Evolutionary conservation across 2,797 vertebrate species (phyloP).

Genomic region (Cichlasoma orientale): DNA sequence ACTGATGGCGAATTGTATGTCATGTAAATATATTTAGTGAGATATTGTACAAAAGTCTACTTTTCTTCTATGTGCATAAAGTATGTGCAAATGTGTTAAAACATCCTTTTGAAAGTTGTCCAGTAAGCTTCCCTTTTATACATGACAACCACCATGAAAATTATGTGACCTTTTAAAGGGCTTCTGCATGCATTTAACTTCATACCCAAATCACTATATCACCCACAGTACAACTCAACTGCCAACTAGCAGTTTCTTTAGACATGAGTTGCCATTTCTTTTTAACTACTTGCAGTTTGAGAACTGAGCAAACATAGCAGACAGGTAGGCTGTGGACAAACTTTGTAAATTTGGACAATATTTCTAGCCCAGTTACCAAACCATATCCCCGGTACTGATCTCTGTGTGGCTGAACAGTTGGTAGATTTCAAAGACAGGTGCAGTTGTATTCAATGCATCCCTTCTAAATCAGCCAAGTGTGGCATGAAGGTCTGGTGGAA

Average conservation of each 20-base stretch:
- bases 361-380: too few species aligned
- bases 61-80: conserved; percentile 81
- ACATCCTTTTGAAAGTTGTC: conserved; percentile 56
- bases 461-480: background rate
- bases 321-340: too few species aligned
- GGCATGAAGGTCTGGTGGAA: background rate
- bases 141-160: background rate
- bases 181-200: background rate
- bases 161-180: background rate
- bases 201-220: background rate
- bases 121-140: conserved; percentile 16
- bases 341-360: too few species aligned
- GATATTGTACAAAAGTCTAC: conserved; percentile 89
- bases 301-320: too few species aligned
- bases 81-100: conserved; percentile 75
- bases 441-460: too few species aligned
- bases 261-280: too few species aligned
- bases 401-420: too few species aligned
- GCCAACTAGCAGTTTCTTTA: background rate
- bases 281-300: too few species aligned
- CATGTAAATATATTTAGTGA: conserved; percentile 98
- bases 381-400: too few species aligned
- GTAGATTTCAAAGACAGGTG: too few species aligned
- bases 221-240: background rate
- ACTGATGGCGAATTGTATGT: conserved; percentile 94